Conservation (phyloP, 2,113 vertebrate species). For the Oceanites oceanicus region DNA sequence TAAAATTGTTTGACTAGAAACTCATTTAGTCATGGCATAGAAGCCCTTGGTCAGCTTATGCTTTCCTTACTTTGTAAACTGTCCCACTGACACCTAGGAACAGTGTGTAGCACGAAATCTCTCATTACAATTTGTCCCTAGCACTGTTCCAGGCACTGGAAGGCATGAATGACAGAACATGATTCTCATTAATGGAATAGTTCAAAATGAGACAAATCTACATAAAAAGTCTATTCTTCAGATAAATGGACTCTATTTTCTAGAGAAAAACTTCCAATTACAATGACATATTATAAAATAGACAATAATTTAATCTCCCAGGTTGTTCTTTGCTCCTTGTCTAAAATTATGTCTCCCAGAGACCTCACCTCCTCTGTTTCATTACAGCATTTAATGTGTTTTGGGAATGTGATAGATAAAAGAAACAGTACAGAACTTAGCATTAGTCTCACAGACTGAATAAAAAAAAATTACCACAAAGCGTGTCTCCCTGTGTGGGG, state of each 20-base stretch:
- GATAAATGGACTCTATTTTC: not conserved
- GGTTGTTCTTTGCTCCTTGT: not conserved
- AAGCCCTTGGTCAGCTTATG: not conserved
- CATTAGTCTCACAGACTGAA: not conserved
- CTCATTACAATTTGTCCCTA: not conserved
- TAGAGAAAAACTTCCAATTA: not conserved
- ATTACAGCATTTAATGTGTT: not conserved
- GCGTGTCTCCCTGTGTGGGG: accelerated
- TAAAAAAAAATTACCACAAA: not conserved
- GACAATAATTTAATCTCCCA: not conserved
- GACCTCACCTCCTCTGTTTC: not conserved
- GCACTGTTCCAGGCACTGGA: not conserved
- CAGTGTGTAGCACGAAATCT: not conserved
- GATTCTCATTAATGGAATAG: not conserved
- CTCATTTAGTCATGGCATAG: not conserved
- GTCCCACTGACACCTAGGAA: not conserved
- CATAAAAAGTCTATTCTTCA: not conserved
- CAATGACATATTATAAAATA: not conserved
- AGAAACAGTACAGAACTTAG: not conserved
- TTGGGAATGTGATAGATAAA: not conserved
- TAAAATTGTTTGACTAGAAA: not conserved
- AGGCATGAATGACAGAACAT: not conserved
- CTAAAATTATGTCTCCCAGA: not conserved
- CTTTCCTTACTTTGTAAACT: not conserved
- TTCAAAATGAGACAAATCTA: not conserved